Conservation (phyloP, 2,888 invertebrate genomes). For the Drosophila pseudotalamancana region DNA sequence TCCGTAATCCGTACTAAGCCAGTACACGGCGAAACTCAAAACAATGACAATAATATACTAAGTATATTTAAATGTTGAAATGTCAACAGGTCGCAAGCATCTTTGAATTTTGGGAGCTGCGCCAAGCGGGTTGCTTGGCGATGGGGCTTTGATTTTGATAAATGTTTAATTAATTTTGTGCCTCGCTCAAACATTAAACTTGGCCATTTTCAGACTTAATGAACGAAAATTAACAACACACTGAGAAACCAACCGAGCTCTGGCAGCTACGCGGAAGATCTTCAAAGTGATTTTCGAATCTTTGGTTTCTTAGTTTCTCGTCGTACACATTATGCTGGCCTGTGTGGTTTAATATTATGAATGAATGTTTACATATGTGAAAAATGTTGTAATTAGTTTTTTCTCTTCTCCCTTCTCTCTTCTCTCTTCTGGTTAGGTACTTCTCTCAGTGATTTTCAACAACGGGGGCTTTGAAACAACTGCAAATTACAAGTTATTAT, state of each 20-base stretch:
- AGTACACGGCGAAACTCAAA: constrained; percentile 21
- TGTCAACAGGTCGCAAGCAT: constrained; percentile 56
- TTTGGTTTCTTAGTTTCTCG: constrained; percentile 57
- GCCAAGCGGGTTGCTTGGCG: constrained; percentile 31
- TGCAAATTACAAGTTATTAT: constrained; percentile 81
- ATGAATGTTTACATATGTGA: constrained; percentile 81
- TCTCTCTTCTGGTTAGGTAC: constrained; percentile 18
- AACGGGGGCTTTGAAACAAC: constrained; percentile 67
- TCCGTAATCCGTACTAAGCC: constrained; percentile 7
- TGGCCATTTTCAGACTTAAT: constrained; percentile 80
- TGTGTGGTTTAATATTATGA: constrained; percentile 71
- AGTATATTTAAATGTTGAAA: constrained; percentile 51
- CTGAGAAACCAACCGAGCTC: constrained; percentile 55
- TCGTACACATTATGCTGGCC: constrained; percentile 74
- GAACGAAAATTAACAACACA: constrained; percentile 80
- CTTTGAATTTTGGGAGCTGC: constrained; percentile 20
- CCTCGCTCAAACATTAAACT: constrained; percentile 68
- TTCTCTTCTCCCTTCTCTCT: constrained; percentile 13
- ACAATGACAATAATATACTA: constrained; percentile 62
- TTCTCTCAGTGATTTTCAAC: constrained; percentile 71
- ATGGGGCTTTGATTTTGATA: constrained; percentile 78
- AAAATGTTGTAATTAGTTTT: constrained; percentile 81
- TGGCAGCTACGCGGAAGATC: constrained; percentile 71
- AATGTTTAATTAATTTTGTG: constrained; percentile 81
- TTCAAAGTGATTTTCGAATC: constrained; percentile 69